Base-by-base conservation (phyloP, 1,140 invertebrate genomes). In the Goniozus legneri region DNA sequence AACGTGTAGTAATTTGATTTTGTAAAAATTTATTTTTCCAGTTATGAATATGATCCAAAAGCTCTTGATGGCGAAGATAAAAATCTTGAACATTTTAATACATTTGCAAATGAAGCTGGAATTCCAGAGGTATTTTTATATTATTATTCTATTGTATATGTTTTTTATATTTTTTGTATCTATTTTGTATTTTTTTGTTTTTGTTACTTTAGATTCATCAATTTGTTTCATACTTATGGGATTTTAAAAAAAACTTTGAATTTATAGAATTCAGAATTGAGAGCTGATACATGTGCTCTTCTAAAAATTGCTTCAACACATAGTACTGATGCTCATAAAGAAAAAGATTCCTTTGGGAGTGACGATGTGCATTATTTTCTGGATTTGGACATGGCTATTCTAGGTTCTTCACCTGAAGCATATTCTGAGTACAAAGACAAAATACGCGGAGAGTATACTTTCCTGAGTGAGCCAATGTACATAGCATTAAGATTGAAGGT, bases 351-450 rank as follows among this genome's bases (percentile, higher is more conserved):
- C 16, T 81, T 64, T 57, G 82, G 82, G n/a, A 61, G 58, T 37
- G 80, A 82, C 37, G 82, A 84, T 62, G 69, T 71, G 49, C 82
- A 84, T 62, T 84, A 80, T 62, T 78, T 84, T 33, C 60, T 84
- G 37, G 82, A 84, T 61, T 69, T 84, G 47, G 82, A 84, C 55
- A 82, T 83, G 76, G 78, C 75, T 21, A 66, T 80, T 42, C 62
- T 84, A 30, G 82, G 80, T 2, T 67, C 73, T 20, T 52, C 67
- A 2, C 54, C 75, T 19, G 73, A 78, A 49, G 69, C 67, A 40
- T 84, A 84, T 58, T 59, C 69, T 18, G 72, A 76, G 22, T 82
- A 82, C 53, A 70, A 71, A 32, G 65, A 72, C 24, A 73, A 73
- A 55, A 78, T 83, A 38, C 60, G 79, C 35, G 68, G 79, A 37